Conservation (phyloP, 2,888 invertebrate species). For the Homarus gammarus region DNA sequence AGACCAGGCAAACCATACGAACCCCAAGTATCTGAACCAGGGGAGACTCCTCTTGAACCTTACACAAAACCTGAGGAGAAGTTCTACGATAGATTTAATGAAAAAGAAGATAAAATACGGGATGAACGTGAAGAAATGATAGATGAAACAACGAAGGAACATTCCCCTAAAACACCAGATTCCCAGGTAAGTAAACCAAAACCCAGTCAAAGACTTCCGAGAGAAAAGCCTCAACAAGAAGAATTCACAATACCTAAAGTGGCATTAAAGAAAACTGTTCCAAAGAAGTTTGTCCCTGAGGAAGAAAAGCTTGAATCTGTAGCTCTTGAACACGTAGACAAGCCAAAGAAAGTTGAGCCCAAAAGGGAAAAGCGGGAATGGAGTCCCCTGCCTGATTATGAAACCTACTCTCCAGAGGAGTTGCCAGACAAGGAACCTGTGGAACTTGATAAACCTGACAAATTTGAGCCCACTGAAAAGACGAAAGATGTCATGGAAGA, state of each 20-base stretch:
- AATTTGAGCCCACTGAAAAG: not conserved
- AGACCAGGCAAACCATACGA: slow-evolving; percentile 52
- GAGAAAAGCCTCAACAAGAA: slow-evolving; percentile 39
- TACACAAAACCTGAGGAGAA: slow-evolving; percentile 26
- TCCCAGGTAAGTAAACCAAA: slow-evolving; percentile 18
- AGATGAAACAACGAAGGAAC: not conserved
- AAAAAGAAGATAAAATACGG: not conserved
- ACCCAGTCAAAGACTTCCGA: slow-evolving; percentile 30
- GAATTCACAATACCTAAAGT: slow-evolving; percentile 64
- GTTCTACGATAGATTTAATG: slow-evolving; percentile 23
- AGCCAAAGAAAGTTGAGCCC: slow-evolving; percentile 29
- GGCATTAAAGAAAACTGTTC: slow-evolving; percentile 63
- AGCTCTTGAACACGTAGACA: slow-evolving; percentile 59
- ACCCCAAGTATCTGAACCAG: slow-evolving; percentile 28
- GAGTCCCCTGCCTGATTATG: slow-evolving; percentile 57
- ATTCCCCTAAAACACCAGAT: not conserved
- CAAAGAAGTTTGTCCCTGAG: slow-evolving; percentile 54
- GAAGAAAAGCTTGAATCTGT: slow-evolving; percentile 58
- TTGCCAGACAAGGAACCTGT: slow-evolving; percentile 54
- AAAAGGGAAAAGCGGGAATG: slow-evolving; percentile 53
- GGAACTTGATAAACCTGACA: slow-evolving; percentile 50
- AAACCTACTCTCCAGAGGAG: slow-evolving; percentile 47
- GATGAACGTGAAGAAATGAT: not conserved
- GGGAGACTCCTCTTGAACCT: slow-evolving; percentile 27
- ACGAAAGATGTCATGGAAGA: slow-evolving; percentile 23